Base-by-base conservation (phyloP, 2,797 vertebrate species). In the Enteromius mattozi region DNA sequence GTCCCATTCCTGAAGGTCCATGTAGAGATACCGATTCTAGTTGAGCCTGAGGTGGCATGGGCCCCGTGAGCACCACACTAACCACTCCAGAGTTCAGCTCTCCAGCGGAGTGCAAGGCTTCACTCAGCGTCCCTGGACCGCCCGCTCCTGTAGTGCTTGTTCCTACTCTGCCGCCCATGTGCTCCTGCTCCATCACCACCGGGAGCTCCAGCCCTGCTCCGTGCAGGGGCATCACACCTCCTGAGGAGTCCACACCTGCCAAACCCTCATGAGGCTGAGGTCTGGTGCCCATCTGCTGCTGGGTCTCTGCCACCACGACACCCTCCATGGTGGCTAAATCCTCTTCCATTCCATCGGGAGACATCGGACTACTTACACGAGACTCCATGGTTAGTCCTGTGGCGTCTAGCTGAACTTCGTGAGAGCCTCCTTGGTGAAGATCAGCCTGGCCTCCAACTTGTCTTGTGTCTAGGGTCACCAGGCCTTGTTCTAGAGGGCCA, bases 281-380 rank as follows among this genome's bases (percentile, higher is more conserved):
- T 86, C 96, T 93, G 1, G 61, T 92, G 0, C 95, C 91, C 81
- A 96, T 95, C 85, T 97, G 97, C 6, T 97, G 92, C 86, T 94
- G 94, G 14, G 86, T 82, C 68, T 95, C 94, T 2, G 90, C 85
- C 71, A 96, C 94, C 0, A 96, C 94, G 1, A 98, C 98, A 0
- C 96, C 95, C 0, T 97, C 97, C 96, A 99, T 99, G 0, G 95
- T 93, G 24, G 93, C 93, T 82, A 96, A 89, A 86, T 99, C 97
- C 83, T 98, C 98, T 2, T 96, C 92, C 96, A 99, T 99, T 7
- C 96, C 94, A 33, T 99, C 97, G 0, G 96, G 95, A 6, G 97
- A 97, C 92, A 99, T 97, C 37, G 98, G 98, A 91, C 98, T 99
- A 92, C 96, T 97, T n/a, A 98, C 97, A 12, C 97, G 95, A 0